phyloP scores from a whole-genome alignment of 2,113 vertebrate species.

The Xenopus laevis region DNA sequence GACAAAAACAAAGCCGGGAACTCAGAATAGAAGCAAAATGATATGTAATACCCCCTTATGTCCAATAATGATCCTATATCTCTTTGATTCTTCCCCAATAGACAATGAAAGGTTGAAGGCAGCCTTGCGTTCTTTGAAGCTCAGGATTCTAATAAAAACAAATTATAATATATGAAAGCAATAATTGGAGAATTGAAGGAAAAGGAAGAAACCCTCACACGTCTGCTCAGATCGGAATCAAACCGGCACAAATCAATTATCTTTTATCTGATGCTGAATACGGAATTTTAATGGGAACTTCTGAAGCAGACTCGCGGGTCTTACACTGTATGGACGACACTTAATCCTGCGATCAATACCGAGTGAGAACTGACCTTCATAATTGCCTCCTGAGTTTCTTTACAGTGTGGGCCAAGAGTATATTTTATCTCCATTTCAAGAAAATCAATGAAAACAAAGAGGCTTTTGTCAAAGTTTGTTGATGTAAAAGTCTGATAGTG shows the following conservation, averaged over 20 bases:
- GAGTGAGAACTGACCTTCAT: neutral
- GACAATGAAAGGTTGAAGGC: neutral
- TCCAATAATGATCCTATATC: neutral
- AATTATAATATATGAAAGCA: neutral
- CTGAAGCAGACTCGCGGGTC: neutral
- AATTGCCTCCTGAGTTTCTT: neutral
- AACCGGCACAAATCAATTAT: neutral
- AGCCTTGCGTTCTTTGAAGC: neutral
- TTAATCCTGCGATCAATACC: constrained; percentile 20
- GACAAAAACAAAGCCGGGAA: too few relatives aligned
- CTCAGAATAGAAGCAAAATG: too few relatives aligned
- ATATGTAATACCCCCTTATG: too few relatives aligned
- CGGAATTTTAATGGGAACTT: neutral
- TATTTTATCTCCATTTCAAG: constrained; percentile 17
- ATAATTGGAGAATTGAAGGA: neutral
- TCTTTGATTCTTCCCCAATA: neutral
- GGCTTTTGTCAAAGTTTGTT: constrained; percentile 10
- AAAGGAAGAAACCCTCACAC: neutral
- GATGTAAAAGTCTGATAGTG: neutral
- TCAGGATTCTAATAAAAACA: neutral
- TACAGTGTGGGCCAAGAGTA: neutral
- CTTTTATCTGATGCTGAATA: neutral
- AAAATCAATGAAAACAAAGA: constrained; percentile 29
- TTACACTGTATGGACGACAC: neutral
- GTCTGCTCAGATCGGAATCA: neutral